Evolutionary conservation across 2,797 vertebrate species (phyloP).

Genomic region (Rhynchotus rufescens): DNA sequence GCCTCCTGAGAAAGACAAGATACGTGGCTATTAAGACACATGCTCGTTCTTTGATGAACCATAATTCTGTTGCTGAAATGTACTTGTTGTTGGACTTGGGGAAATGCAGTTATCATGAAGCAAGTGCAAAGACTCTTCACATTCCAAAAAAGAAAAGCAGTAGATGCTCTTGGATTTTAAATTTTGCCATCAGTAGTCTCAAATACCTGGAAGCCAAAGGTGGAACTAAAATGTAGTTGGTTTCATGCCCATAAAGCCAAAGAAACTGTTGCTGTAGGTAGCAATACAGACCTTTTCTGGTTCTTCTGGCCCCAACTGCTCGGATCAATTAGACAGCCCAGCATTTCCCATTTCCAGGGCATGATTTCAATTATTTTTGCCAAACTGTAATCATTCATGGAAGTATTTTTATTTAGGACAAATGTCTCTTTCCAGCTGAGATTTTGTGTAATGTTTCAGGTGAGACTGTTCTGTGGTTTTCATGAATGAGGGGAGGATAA

Average conservation of each 20-base stretch:
- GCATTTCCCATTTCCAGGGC: background rate
- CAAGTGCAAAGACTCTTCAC: background rate
- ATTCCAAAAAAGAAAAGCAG: background rate
- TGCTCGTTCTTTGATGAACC: background rate
- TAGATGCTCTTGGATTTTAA: background rate
- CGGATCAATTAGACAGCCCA: background rate
- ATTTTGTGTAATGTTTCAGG: background rate
- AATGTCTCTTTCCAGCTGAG: background rate
- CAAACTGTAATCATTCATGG: background rate
- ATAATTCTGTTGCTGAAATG: background rate
- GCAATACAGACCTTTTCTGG: background rate
- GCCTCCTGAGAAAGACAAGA: no score
- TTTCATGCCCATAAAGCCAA: background rate
- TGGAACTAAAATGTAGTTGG: background rate
- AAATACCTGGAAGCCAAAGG: rapidly evolving
- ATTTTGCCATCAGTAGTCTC: background rate
- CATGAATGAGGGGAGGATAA: background rate
- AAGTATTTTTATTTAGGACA: background rate
- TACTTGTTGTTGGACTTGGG: background rate
- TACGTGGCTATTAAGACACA: background rate
- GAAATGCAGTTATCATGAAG: background rate
- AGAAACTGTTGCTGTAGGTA: background rate
- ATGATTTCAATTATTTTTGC: background rate
- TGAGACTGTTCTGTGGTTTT: background rate
- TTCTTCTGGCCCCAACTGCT: background rate